These are phyloP conservation scores for Amphipoea lucens DNA, from an alignment of 2,888 invertebrate species.

Conservation along the genomic window DNA sequence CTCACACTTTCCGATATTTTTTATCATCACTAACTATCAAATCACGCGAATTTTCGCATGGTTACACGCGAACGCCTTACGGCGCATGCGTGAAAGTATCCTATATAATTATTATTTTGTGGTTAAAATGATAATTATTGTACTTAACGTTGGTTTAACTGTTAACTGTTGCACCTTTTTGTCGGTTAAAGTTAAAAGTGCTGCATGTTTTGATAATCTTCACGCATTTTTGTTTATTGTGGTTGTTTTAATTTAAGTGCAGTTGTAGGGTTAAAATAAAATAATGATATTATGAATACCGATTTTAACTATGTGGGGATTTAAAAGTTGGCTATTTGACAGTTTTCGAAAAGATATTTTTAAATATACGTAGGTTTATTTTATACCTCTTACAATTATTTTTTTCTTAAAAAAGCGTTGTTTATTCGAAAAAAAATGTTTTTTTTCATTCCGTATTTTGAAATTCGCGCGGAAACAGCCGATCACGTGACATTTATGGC, in stretches of 20 bases:
- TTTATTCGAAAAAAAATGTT: no score
- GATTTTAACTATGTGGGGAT: not conserved
- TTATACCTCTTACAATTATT: no score
- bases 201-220: constrained; percentile 30
- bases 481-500: no score
- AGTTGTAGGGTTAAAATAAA: constrained; percentile 3
- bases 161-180: constrained; percentile 49
- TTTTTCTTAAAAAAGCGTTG: no score
- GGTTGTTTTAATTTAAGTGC: constrained; percentile 8
- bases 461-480: no score
- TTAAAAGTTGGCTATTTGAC: no score
- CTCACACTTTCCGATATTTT: constrained; percentile 58
- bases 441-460: no score
- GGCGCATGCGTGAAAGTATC: constrained; percentile 54
- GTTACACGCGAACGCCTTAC: constrained; percentile 54
- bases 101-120: constrained; percentile 49
- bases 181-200: constrained; percentile 21
- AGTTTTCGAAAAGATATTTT: no score
- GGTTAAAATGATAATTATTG: constrained; percentile 49
- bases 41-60: constrained; percentile 65
- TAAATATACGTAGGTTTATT: no score
- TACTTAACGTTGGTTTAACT: constrained; percentile 39
- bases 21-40: constrained; percentile 49
- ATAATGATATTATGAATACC: not conserved
- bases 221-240: constrained; percentile 20